Percentiles rank a stretch among this genome's conserved stretches.
phyloP scores from a whole-genome alignment of 2,888 invertebrate species.

The Aphodius granarius region DNA sequence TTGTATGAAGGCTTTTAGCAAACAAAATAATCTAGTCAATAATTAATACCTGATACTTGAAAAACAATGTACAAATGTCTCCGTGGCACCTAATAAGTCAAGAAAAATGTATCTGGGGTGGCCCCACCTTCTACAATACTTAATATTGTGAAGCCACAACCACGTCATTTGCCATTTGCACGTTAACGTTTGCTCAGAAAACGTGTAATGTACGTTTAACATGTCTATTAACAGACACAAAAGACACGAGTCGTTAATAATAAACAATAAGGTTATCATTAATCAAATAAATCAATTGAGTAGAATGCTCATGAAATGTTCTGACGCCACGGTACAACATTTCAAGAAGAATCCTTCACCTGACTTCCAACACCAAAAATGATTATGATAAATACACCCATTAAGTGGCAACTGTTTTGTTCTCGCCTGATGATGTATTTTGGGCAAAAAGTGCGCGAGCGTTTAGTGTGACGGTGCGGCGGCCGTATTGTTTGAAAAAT shows the following conservation, averaged over 20 bases:
- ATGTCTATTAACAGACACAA: neutral
- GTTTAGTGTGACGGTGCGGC: neutral
- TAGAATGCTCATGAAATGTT: neutral
- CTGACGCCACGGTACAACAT: neutral
- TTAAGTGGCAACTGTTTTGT: neutral
- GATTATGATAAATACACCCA: neutral
- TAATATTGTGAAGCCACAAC: too few species aligned
- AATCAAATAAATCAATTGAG: neutral
- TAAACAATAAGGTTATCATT: neutral
- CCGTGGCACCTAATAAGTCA: too few species aligned
- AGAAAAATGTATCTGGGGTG: too few species aligned
- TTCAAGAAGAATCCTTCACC: neutral
- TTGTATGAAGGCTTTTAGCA: too few species aligned
- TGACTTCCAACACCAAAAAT: neutral
- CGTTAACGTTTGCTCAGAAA: neutral
- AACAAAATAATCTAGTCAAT: too few species aligned
- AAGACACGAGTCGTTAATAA: neutral
- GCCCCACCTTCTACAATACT: too few species aligned
- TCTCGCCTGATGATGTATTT: neutral
- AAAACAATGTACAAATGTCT: too few species aligned
- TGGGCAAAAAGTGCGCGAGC: neutral
- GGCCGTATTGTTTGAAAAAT: conserved; percentile 6
- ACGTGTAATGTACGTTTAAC: neutral
- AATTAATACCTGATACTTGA: too few species aligned
- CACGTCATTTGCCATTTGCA: neutral